Evolutionary conservation across 2,888 invertebrate genomes (phyloP), one percentile per base, ranked within the genome.

Genomic region (Augiades crinisus): DNA sequence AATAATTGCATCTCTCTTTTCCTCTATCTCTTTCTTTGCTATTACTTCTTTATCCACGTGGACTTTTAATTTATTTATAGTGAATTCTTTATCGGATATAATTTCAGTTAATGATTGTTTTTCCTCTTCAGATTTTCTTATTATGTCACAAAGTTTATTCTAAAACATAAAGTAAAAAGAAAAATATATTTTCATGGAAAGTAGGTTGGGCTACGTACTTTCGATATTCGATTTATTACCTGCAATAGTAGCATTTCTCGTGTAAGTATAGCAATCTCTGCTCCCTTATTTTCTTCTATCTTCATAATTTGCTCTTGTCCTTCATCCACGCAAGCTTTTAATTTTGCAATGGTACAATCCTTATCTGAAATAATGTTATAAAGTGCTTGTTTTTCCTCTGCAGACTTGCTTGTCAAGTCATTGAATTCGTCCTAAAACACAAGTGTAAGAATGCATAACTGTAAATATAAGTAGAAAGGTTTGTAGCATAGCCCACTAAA

Each of bases 251-350:
- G n/a, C n/a, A n/a, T n/a, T n/a, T n/a, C n/a, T n/a, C n/a, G n/a
- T n/a, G n/a, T n/a, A n/a, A n/a, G n/a, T n/a, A n/a, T n/a, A n/a
- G n/a, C n/a, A n/a, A n/a, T n/a, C n/a, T n/a, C n/a, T n/a, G n/a
- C n/a, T n/a, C n/a, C n/a, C n/a, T n/a, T n/a, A n/a, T n/a, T n/a
- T n/a, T n/a, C n/a, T n/a, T n/a, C n/a, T n/a, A n/a, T n/a, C n/a
- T n/a, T n/a, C n/a, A 76, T 78, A 58, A 78, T 81, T 17, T 75
- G 72, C 50, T 84, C 78, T 46, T 82, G 74, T 63, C 81, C 80
- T 59, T 83, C 81, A 59, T 81, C 79, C 10, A 87, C 73, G 5
- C 73, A 74, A 58, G 80, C 81, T 71, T 78, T 84, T 4, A 87
- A 64, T 57, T 73, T 68, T 4, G 70, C 67, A 46, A 84, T 76